phyloP scores from a whole-genome alignment of 2,797 vertebrate species.

The Pangasius macronema region DNA sequence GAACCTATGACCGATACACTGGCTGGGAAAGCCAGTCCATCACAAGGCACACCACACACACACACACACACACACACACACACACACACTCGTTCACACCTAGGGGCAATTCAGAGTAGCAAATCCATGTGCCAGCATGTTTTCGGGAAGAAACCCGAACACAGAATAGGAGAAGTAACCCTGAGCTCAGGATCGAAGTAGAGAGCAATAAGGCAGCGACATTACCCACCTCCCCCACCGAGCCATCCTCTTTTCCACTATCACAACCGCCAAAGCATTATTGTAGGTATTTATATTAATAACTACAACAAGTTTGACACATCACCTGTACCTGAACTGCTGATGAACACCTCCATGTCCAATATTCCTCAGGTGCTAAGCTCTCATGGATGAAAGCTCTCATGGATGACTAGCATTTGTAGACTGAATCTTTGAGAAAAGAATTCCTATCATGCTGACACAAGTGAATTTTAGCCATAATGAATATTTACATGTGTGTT shows the following conservation, averaged over 20 bases:
- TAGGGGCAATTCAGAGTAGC: background rate
- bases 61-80: background rate
- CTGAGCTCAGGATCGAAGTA: background rate
- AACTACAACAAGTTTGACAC: background rate
- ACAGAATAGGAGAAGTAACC: background rate
- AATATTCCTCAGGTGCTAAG: background rate
- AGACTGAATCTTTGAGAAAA: background rate
- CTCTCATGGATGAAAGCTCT: background rate
- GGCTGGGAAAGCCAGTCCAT: background rate
- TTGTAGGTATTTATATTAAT: background rate
- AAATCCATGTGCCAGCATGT: background rate
- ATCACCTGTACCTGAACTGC: background rate
- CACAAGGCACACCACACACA: background rate
- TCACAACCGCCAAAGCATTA: background rate
- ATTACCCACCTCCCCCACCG: background rate
- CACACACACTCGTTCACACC: background rate
- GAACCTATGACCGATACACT: too few species aligned
- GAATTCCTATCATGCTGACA: background rate
- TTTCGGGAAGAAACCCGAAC: background rate
- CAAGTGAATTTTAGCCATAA: background rate
- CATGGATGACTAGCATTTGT: background rate
- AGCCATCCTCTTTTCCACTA: background rate
- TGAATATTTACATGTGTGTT: background rate
- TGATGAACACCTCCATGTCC: background rate
- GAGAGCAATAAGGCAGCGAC: too few species aligned